Evolutionary conservation across 2,797 vertebrate species (phyloP), one percentile per base, ranked within the genome.

Genomic region (Phoeniculus purpureus): DNA sequence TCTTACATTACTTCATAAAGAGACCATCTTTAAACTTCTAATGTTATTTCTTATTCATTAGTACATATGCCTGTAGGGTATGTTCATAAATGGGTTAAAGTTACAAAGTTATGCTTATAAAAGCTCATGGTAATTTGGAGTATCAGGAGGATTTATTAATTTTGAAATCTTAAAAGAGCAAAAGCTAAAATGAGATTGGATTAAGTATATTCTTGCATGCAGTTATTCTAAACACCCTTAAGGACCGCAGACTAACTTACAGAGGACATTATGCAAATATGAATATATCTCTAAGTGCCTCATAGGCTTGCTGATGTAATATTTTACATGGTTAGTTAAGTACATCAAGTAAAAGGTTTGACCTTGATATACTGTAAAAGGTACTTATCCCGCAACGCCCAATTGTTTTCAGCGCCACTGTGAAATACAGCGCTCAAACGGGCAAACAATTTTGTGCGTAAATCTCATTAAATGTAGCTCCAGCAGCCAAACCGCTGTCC

Each of bases 1-100:
- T 99, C 99, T 99, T 99, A 99, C 98, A 99, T 99, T 99, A 99
- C 98, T 99, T 99, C 99, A 99, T 99, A 99, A 99, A 98, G 99
- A 99, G 98, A 99, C 98, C 98, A 99, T 99, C 99, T 99, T 99
- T 99, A 99, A 99, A 99, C 99, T 99, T 99, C 99, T 98, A 97
- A 98, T 99, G 98, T 99, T 98, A 99, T 99, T 98, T 99, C 98
- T 98, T 99, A 99, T 99, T 99, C 99, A 99, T 99, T 99, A 99
- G 99, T 98, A 98, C 98, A 98, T 98, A 98, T 98, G 99, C 99
- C 99, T 99, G 98, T 97, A 99, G 99, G 98, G 98, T 97, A 98
- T 98, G 98, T 98, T 99, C 98, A 98, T 98, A 99, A 99, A 98
- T 99, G 99, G 99, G 99, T 99, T 99, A 99, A 99, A 99, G 98